Base-by-base conservation (phyloP, 1,140 invertebrate genomes). In the Zaprionus camerounensis region DNA sequence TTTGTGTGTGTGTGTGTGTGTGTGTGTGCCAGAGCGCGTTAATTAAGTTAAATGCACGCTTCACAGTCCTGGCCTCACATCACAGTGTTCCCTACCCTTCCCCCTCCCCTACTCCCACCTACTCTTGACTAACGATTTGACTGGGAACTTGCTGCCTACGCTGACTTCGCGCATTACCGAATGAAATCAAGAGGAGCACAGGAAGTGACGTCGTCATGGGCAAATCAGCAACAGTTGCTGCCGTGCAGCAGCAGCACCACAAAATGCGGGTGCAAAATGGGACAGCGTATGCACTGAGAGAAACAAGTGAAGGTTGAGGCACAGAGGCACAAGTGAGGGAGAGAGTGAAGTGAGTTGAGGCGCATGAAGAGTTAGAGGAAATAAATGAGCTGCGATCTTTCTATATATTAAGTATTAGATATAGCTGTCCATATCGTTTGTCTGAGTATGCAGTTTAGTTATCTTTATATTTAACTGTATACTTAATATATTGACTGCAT, bases 41-140 rank as follows among this genome's bases (percentile, higher is more conserved):
- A 88, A 88, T 88, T 87, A 87, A 88, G 83, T 68, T 83, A 59
- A 66, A 62, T 86, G 82, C 82, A 84, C 71, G 82, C 82, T 82
- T 71, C 62, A 73, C 61, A 56, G 71, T 51, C 9, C 46, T 51
- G 46, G 41, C 41, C 20, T 20, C 41, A 17, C 41, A 46, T 46
- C n/a, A 46, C n/a, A 51, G 46, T 24, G 20, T 12, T 51, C 20
- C 12, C 0, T 20, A 31, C 46, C 44, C 41, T 13, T 13, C 31
- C 11, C 3, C 41, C 53, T 38, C 56, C 65, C 41, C 20, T 46
- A 26, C 46, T 15, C 44, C 13, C 0, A 17, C 6, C n/a, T n/a
- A n/a, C 41, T 46, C 15, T n/a, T 44, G 31, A 22, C 57, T 34
- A 58, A 59, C 22, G 34, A 69, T 6, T 17, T 7, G 36, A 38